Evolutionary conservation across 1,140 invertebrate genomes (phyloP).

Genomic region (Acromyrmex charruanus): DNA sequence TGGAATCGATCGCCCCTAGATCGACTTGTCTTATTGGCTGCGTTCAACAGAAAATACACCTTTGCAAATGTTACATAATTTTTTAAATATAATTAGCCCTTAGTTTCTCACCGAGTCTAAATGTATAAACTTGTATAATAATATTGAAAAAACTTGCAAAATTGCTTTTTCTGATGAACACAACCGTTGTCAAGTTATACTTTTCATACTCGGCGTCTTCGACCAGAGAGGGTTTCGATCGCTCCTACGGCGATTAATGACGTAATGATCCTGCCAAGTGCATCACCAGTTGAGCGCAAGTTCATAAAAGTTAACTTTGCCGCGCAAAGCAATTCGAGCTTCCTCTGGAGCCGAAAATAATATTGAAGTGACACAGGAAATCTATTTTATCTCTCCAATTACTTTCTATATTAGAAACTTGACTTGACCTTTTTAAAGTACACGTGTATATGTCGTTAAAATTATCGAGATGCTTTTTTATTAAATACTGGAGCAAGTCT

Average conservation of each 20-base stretch:
- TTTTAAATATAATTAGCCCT: too few species aligned
- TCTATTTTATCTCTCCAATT: neutral
- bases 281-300: neutral
- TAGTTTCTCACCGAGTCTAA: too few species aligned
- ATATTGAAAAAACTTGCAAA: too few species aligned
- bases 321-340: neutral
- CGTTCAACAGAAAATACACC: too few species aligned
- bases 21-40: neutral
- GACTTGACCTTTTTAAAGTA: neutral
- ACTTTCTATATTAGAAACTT: neutral
- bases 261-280: constrained; percentile 29
- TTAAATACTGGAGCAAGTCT: neutral
- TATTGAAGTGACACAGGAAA: neutral
- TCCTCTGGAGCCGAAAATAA: neutral
- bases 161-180: too few species aligned
- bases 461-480: neutral
- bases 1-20: neutral
- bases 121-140: too few species aligned
- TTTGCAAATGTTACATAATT: too few species aligned
- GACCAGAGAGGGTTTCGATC: neutral
- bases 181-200: neutral
- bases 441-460: neutral
- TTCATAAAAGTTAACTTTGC: neutral
- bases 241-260: constrained; percentile 24
- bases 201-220: neutral